Evolutionary conservation across 2,888 invertebrate species (phyloP).

Genomic region (Epirrhoe tristata): DNA sequence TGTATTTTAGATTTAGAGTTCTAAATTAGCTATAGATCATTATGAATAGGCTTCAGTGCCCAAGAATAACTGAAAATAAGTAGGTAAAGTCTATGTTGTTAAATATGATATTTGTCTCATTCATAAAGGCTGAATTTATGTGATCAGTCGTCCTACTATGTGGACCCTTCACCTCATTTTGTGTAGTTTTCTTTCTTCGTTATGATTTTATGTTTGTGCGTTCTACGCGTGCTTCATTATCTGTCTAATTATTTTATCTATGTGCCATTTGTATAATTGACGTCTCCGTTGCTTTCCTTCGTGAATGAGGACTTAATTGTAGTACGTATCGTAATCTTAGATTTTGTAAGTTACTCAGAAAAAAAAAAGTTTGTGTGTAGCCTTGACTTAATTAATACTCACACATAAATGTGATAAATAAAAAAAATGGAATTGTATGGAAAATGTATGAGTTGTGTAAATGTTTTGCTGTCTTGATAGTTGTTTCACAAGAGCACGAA

Average conservation of each 20-base stretch:
- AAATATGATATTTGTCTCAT: conserved; percentile 35
- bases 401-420: conserved; percentile 81
- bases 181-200: conserved; percentile 34
- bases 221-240: neutral
- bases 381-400: conserved; percentile 69
- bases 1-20: conserved; percentile 29
- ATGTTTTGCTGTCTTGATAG: conserved; percentile 25
- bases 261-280: conserved; percentile 57
- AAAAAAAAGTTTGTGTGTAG: conserved; percentile 69
- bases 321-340: conserved; percentile 59
- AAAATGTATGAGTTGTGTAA: conserved; percentile 7
- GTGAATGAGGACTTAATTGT: conserved; percentile 24
- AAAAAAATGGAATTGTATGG: conserved; percentile 71
- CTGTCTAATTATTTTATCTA: conserved; percentile 45
- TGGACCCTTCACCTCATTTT: conserved; percentile 33
- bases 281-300: conserved; percentile 18
- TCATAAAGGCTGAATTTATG: conserved; percentile 37
- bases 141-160: conserved; percentile 30
- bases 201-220: conserved; percentile 10
- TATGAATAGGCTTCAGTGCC: conserved; percentile 31
- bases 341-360: conserved; percentile 57
- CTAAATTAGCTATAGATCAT: conserved; percentile 22
- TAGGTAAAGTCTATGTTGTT: conserved; percentile 28
- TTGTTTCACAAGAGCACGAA: conserved; percentile 14
- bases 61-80: conserved; percentile 32